These are phyloP conservation scores for Holothuria leucospilota DNA, from an alignment of 53 echinoderm and acorn worm genomes.

Conservation along the genomic window DNA sequence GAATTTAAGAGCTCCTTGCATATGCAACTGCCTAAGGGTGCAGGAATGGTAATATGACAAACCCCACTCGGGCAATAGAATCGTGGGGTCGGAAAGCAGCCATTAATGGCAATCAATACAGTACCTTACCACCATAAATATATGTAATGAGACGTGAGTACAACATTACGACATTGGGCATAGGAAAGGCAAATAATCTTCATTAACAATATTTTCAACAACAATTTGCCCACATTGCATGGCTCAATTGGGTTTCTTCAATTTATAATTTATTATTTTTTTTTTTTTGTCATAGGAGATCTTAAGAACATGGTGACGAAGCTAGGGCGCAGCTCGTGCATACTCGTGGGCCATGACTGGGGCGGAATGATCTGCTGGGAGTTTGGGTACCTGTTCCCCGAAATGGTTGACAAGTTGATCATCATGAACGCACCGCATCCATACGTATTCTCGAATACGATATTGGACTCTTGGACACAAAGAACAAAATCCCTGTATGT, in stretches of 20 bases:
- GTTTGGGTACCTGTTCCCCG: constrained; percentile 73
- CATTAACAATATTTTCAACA: too few species aligned
- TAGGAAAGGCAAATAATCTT: too few species aligned
- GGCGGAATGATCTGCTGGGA: constrained; percentile 82
- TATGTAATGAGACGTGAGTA: too few species aligned
- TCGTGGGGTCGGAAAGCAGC: too few species aligned
- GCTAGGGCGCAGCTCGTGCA: constrained; percentile 83
- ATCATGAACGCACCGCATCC: constrained; percentile 84
- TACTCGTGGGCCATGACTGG: constrained; percentile 91
- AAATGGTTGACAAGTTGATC: constrained; percentile 84
- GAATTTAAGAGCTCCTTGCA: too few species aligned
- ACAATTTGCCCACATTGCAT: too few species aligned
- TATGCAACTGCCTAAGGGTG: too few species aligned
- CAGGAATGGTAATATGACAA: too few species aligned
- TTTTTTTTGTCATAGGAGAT: constrained; percentile 57
- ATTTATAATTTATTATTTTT: not conserved
- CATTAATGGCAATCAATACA: too few species aligned
- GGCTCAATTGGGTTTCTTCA: not conserved
- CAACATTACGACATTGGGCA: too few species aligned
- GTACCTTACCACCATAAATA: too few species aligned
- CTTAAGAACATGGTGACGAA: constrained; percentile 58
- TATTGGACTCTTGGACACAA: constrained; percentile 55
- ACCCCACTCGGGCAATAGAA: too few species aligned
- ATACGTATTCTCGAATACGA: constrained; percentile 43
- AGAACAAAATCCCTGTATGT: constrained; percentile 69